Evolutionary conservation across 2,797 vertebrate species (phyloP).

Genomic region (Chiropotes sagulatus): DNA sequence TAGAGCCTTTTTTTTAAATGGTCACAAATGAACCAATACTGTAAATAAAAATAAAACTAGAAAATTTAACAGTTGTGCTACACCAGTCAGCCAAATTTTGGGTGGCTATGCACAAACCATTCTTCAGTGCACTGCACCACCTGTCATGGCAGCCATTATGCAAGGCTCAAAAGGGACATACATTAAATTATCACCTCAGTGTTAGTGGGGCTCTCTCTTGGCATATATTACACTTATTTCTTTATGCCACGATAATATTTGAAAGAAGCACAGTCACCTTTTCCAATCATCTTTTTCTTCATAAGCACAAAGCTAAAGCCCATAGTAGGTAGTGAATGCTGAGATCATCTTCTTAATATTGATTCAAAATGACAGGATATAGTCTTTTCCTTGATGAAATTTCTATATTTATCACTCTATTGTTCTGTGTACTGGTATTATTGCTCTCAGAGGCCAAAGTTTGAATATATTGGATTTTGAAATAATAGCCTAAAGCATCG

Average conservation of each 20-base stretch:
- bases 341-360: conserved; percentile 67
- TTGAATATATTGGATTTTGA: conserved; percentile 82
- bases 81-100: background rate
- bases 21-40: background rate
- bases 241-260: background rate
- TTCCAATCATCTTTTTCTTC: background rate
- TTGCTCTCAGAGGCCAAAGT: conserved; percentile 78
- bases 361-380: conserved; percentile 78
- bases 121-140: background rate
- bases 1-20: background rate
- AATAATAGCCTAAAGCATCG: conserved; percentile 78
- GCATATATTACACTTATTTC: conserved; percentile 64
- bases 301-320: conserved; percentile 55
- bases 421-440: conserved; percentile 78
- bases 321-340: conserved; percentile 68
- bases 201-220: conserved; percentile 20
- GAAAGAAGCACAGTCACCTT: conserved; percentile 27
- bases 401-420: conserved; percentile 80
- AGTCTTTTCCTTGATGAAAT: conserved; percentile 82
- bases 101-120: background rate
- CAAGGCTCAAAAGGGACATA: conserved; percentile 3
- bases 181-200: conserved; percentile 56
- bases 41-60: conserved; percentile 33
- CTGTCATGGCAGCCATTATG: background rate
- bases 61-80: background rate